Base-by-base conservation (phyloP, 1,140 invertebrate genomes). In the Drosophila arizonae region DNA sequence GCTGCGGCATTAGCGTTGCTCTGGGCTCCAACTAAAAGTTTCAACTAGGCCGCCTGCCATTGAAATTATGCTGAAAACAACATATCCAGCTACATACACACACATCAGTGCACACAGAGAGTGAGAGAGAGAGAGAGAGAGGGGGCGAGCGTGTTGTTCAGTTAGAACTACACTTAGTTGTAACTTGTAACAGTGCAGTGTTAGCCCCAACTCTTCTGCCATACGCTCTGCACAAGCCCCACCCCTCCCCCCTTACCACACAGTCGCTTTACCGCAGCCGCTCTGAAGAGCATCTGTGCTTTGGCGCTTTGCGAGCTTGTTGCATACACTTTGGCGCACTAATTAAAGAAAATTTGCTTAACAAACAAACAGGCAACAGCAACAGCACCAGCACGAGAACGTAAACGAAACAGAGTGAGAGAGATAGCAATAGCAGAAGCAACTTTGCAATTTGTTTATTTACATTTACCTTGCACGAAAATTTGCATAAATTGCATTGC, bases 301-400 rank as follows among this genome's bases (percentile, higher is more conserved):
- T 24, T 28, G 11, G 21, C 33, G 33, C 33, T 33, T 8, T 33
- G 33, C 33, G 33, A 33, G 51, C 61, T 64, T 69, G 65, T 68
- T 60, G 56, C 67, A 68, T 62, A 76, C 68, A 67, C 70, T 77
- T 73, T 28, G 61, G 54, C 68, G 77, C 75, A 81, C 75, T 78
- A 81, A 81, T 86, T 85, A 72, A 81, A 60, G 78, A 86, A 81
- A 75, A 72, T 77, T 70, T 68, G 52, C 73, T 80, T 55, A 51
- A 56, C 79, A 79, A 61, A 67, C 70, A 72, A 45, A 30, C 41
- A 45, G 21, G 11, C 43, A 4, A 21, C 28, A 26, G 15, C 57
- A 33, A 1, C 51, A 43, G 48, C 10, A 39, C 1, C 10, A 39
- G 36, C 2, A 10, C 36, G 36, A 28, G n/a, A 56, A 33, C 43